These are phyloP conservation scores for Sus scrofa DNA, from an alignment of 2,113 vertebrate species.

Conservation along the genomic window DNA sequence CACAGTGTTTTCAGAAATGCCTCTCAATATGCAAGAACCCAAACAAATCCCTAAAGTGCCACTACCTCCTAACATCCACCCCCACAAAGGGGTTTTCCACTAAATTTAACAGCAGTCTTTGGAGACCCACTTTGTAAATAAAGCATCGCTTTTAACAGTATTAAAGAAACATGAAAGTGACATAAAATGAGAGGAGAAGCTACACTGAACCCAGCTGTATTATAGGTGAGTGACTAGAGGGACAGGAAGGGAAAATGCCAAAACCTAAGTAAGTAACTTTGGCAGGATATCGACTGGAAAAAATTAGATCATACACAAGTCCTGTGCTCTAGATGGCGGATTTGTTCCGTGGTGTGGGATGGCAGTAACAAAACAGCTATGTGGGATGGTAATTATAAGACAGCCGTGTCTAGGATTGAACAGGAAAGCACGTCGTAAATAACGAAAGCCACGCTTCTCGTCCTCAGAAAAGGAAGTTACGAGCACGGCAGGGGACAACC, in stretches of 20 bases:
- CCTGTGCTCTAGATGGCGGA: not conserved
- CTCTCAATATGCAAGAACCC: not conserved
- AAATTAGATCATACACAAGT: too few species aligned
- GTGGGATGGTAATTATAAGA: too few species aligned
- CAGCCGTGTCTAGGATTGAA: too few species aligned
- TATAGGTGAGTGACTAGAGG: fast-evolving
- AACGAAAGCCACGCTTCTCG: too few species aligned
- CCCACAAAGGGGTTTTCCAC: not conserved
- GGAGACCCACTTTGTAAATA: not conserved
- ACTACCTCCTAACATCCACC: fast-evolving
- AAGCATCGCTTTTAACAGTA: not conserved
- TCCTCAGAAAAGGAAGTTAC: not conserved
- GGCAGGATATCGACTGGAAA: too few species aligned
- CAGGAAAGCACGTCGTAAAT: not conserved
- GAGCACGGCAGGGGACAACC: not conserved
- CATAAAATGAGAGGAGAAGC: not conserved
- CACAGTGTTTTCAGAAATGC: not conserved
- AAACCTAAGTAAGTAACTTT: too few species aligned
- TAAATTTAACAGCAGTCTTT: too few species aligned
- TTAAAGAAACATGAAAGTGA: not conserved
- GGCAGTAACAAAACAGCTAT: too few species aligned
- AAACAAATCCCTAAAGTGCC: fast-evolving
- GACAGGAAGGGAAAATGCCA: fast-evolving
- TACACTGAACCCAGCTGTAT: fast-evolving
- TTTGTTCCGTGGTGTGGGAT: too few species aligned